Base-by-base conservation (phyloP, 2,888 invertebrate species). In the Buathra laborator region DNA sequence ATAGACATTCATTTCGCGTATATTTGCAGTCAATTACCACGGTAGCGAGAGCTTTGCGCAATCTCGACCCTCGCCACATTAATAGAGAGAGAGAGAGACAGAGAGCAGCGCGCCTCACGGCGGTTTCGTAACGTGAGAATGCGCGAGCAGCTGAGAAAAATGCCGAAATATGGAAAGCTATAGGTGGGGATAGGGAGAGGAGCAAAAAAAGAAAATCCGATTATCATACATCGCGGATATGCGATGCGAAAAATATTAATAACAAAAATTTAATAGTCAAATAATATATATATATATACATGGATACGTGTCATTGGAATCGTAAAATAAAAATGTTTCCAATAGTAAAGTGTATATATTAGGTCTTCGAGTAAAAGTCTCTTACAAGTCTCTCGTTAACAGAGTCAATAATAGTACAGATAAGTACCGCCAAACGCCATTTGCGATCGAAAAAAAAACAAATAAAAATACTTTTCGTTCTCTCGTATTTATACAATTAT, bases 351-450 rank as follows among this genome's bases (percentile, higher is more conserved):
- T 51, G 12, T 72, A 71, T 77, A 68, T 68, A 74, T 74, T 74
- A 70, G 62, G 67, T 83, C 78, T 66, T 82, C 32, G 53, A 79
- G 53, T 83, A 53, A 67, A 78, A 79, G 78, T 83, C 72, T 78
- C 67, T 62, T 78, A 72, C 72, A 78, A 79, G 53, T 83, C 46
- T 79, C 68, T 68, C 70, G 37, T 37, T 53, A 53, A 48, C 62
- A 51, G 37, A 79, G 51, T 53, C 3, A 12, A 24, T 64, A 12
- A 10, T 64, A 10, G n/a, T 16, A 51, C n/a, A n/a, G 24, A 56
- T 12, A 51, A n/a, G 16, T 62, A 56, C 46, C 14, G 0, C 2
- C 46, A 2, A 10, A 19, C 56, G 56, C 9, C 56, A 12, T 56
- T 9, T 12, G 56, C 56, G 19, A 56, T 56, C 56, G 56, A 56